Percentiles rank a stretch among this genome's conserved stretches.
These are phyloP conservation scores for Siniperca knerii DNA, from an alignment of 2,113 vertebrate genomes.

Conservation along the genomic window DNA sequence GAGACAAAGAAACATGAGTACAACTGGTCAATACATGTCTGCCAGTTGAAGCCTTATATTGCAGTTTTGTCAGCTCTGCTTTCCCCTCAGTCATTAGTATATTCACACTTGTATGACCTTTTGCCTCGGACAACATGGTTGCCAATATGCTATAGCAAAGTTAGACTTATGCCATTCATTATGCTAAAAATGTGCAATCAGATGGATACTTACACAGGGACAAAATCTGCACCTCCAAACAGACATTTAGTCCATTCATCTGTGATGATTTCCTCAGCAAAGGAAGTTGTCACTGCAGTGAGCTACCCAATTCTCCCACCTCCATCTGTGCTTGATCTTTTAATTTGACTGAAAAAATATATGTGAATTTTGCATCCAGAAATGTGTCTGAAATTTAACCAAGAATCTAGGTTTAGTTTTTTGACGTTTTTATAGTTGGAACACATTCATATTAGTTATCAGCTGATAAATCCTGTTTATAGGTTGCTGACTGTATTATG, in stretches of 20 bases:
- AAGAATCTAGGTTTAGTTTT: constrained; percentile 8
- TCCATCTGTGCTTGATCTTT: constrained; percentile 45
- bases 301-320: constrained; percentile 56
- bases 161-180: constrained; percentile 24
- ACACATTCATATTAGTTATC: background rate
- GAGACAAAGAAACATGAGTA: background rate
- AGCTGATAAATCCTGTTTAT: constrained; percentile 24
- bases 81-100: constrained; percentile 1
- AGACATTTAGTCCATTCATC: constrained; percentile 26
- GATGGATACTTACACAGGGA: constrained; percentile 15
- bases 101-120: constrained; percentile 24
- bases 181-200: constrained; percentile 29
- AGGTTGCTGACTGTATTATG: constrained; percentile 14
- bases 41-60: constrained; percentile 10
- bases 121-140: constrained; percentile 23
- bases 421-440: background rate
- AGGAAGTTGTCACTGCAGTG: constrained; percentile 5
- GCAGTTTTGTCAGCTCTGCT: background rate
- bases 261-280: constrained; percentile 32
- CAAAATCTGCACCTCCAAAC: constrained; percentile 38
- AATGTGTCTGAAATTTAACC: constrained; percentile 30
- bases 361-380: constrained; percentile 17
- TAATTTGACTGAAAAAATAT: constrained; percentile 28
- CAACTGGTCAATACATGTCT: background rate
- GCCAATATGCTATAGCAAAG: constrained; percentile 17